phyloP scores from a whole-genome alignment of 2,797 vertebrate genomes.

The Dipus sagitta region DNA sequence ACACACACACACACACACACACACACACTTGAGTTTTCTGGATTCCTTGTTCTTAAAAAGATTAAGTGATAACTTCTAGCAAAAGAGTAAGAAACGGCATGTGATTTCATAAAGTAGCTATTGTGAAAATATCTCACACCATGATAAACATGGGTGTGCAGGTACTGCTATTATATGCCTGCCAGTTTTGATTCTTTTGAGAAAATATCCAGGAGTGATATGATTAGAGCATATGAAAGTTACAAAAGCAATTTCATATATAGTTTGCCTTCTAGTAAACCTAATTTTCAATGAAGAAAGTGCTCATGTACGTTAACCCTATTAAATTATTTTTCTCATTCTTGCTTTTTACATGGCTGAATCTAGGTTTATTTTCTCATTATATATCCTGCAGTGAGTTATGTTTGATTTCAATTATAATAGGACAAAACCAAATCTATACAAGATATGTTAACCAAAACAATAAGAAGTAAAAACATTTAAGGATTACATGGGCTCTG shows the following conservation, averaged over 20 bases:
- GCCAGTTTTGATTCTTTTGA: not conserved
- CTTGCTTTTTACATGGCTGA: not conserved
- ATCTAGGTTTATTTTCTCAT: not conserved
- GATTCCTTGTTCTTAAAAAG: not conserved
- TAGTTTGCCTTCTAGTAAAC: not conserved
- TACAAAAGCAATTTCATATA: conserved; percentile 15
- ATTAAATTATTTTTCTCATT: conserved; percentile 6
- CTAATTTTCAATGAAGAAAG: not conserved
- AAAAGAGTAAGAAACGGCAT: not conserved
- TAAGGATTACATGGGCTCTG: not conserved
- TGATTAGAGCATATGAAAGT: not conserved
- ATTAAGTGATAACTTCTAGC: not conserved
- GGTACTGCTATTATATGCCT: not conserved
- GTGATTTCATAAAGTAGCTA: not conserved
- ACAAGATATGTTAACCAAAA: not conserved
- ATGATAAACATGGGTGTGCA: not conserved
- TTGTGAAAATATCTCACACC: too few species aligned
- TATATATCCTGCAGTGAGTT: not conserved
- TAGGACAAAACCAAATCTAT: not conserved
- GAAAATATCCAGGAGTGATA: not conserved
- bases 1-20: not conserved
- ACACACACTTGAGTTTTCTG: conserved; percentile 7
- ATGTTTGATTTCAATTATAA: not conserved
- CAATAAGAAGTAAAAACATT: not conserved
- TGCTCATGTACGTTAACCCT: not conserved